Evolutionary conservation across 2,797 vertebrate species (phyloP).

Genomic region (Lacerta viridis): DNA sequence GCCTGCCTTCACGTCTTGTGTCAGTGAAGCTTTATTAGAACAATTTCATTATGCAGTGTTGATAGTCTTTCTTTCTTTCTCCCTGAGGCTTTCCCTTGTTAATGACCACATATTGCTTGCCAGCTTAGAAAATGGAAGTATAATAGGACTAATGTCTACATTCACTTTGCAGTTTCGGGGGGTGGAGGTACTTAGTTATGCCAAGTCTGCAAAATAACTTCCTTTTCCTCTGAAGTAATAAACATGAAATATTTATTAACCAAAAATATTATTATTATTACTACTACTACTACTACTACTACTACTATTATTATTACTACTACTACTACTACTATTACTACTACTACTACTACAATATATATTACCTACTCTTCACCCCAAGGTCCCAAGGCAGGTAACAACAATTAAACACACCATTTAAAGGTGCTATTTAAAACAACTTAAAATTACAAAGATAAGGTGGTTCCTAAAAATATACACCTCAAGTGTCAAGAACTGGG

Average conservation of each 20-base stretch:
- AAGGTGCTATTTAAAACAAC: too few relatives aligned
- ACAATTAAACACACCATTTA: too few relatives aligned
- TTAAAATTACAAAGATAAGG: too few relatives aligned
- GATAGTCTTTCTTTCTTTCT: not conserved
- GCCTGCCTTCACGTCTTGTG: not conserved
- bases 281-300: too few relatives aligned
- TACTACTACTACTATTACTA: too few relatives aligned
- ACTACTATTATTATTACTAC: too few relatives aligned
- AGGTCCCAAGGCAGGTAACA: too few relatives aligned
- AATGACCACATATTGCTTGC: conserved; percentile 13
- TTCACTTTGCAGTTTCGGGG: not conserved
- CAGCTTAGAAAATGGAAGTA: not conserved
- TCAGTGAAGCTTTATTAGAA: conserved; percentile 14
- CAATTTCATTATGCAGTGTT: conserved; percentile 17
- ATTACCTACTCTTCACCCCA: too few relatives aligned
- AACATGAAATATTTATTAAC: not conserved
- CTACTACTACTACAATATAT: too few relatives aligned
- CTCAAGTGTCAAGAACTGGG: too few relatives aligned
- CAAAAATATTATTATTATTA: too few relatives aligned
- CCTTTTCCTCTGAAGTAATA: not conserved
- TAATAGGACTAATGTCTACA: not conserved
- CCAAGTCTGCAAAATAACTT: not conserved
- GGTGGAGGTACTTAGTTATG: not conserved
- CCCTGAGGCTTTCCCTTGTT: conserved; percentile 9
- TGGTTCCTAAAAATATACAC: too few relatives aligned